Evolutionary conservation across 2,888 invertebrate species (phyloP), one percentile per base, ranked within the genome.

Genomic region (Idaea straminata): DNA sequence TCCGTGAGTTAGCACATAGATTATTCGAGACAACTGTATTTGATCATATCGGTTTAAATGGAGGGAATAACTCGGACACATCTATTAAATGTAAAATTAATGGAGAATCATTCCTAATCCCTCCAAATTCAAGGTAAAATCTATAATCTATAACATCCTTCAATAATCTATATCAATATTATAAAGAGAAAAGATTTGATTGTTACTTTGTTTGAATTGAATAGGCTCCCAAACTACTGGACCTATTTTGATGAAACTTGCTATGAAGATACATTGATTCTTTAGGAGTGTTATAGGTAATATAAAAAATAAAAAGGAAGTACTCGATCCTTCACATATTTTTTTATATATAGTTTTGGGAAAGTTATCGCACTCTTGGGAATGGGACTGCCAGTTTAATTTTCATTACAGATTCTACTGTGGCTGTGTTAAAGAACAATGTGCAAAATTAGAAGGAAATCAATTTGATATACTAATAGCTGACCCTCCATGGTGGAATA

Each of bases 401-500:
- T 59, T 10, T 63, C 58, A 62, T 81, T 95, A 88, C 80, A 95
- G 95, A 74, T 95, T 95, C 81, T 93, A 95, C 75, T 93, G 96
- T 72, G 90, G 89, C 16, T 90, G 95, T 71, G 92, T 96, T 0
- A 83, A 86, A n/a, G 83, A 93, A 62, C 89, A 94, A 73, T 87
- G 94, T 61, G 75, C 85, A 35, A 86, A 90, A 66, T 81, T 95
- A 59, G 65, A 77, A 34, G 87, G 90, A 6, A 83, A 83, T 65
- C 92, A 91, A 68, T 99, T 94, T 93, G 97, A 98, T 85, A 91
- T 98, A 64, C 94, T 99, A 63, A 88, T 99, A 16, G 92, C 98
- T 73, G 99, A 99, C 91, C 99, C 99, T 47, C 99, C 99, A 0
- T 99, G 99, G 99, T 95, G 96, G 93, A 99, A 99, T 84, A 98